These are phyloP conservation scores for Hipparchia semele DNA, from an alignment of 2,888 invertebrate species.

Conservation along the genomic window DNA sequence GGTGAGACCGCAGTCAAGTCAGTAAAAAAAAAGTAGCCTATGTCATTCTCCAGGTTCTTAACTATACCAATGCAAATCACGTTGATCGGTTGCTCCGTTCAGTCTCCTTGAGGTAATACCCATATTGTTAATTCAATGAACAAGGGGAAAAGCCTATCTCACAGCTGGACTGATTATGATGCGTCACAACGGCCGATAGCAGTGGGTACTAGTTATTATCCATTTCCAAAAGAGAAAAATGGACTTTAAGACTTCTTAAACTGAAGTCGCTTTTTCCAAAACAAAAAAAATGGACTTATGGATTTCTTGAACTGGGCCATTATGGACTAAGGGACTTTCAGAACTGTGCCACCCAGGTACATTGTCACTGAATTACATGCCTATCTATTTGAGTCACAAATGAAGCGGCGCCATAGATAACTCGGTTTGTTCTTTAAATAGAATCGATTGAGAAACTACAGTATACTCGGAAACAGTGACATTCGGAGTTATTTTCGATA, in stretches of 20 bases:
- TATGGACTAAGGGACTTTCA: no score
- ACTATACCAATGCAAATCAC: no score
- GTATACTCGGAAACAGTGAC: not conserved
- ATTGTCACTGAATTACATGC: not conserved
- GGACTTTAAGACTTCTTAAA: no score
- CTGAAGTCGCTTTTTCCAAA: no score
- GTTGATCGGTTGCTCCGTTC: no score
- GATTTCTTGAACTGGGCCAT: no score
- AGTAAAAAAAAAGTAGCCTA: no score
- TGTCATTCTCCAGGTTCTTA: no score
- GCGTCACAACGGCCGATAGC: conserved; percentile 7
- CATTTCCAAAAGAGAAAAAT: no score
- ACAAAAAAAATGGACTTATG: no score
- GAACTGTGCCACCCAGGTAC: not conserved
- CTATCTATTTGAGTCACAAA: conserved; percentile 7
- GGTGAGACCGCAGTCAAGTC: no score
- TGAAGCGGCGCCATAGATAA: conserved; percentile 9
- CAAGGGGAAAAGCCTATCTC: not conserved
- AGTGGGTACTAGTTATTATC: not conserved
- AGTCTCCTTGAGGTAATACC: not conserved
- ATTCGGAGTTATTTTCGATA: not conserved
- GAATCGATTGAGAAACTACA: not conserved
- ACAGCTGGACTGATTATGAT: not conserved
- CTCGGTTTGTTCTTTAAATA: conserved; percentile 16
- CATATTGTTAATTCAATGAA: not conserved